Base-by-base conservation (phyloP, 1,140 invertebrate species). In the Bombus vancouverensis region DNA sequence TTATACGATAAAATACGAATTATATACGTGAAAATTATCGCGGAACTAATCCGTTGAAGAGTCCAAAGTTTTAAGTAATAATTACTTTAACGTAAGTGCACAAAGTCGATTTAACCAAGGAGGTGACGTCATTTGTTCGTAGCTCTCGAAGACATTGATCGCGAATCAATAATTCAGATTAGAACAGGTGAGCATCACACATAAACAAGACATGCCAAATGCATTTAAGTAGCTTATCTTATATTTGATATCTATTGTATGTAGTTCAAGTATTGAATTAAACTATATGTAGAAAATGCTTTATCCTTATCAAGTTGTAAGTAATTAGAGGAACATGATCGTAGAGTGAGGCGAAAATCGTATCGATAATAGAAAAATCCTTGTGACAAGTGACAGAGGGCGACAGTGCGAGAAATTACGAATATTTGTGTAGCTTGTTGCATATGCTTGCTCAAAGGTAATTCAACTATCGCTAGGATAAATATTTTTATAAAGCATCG, bases 401-500 rank as follows among this genome's bases (percentile, higher is more conserved):
- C 53, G 87, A 88, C 59, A 68, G 77, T 59, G 81, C 65, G 66
- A 39, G 25, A 44, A 57, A 87, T 80, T 77, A 83, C 72, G 37
- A 32, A 65, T 59, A 65, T 78, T 87, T 89, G 73, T 15, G 77
- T 78, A 81, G 25, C 44, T 79, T 82, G 59, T 85, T 82, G 59
- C 77, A 57, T 76, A 78, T 57, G 87, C 62, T 91, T 91, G 88
- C 86, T 92, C 88, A 90, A 92, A 88, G 25, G 47, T 79, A 85
- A 88, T 71, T 79, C 85, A 68, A 80, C 88, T 53, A 44, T 85
- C 68, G 70, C 83, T 89, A 89, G 87, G 81, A 75, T 65, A 87
- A 84, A 91, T 94, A 94, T 94, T 94, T 93, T 93, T 94, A 65
- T 93, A 93, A 92, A 92, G 85, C 73, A 72, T 84, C 76, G 83